A percentile compares a stretch with the other conserved stretches of the same genome.
Evolutionary conservation across 2,113 vertebrate genomes (phyloP).

Genomic region (Nesoenas mayeri): DNA sequence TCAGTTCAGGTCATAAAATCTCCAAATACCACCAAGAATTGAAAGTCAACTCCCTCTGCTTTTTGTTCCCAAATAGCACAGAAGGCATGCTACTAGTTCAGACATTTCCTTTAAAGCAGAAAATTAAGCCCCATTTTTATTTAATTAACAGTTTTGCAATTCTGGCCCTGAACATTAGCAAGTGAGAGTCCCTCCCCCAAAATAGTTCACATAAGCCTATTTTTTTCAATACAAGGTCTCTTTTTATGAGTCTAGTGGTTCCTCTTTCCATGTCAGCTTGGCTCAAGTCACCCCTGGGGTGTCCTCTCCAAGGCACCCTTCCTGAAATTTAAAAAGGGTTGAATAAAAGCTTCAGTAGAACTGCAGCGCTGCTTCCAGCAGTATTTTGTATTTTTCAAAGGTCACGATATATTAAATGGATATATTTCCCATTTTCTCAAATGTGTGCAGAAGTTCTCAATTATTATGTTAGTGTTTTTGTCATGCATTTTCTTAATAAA

Average conservation of each 20-base stretch:
- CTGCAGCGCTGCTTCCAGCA: not conserved
- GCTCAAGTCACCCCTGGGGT: not conserved
- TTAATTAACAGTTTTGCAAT: not conserved
- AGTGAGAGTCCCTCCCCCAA: not conserved
- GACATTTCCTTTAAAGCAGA: not conserved
- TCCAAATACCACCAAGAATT: not conserved
- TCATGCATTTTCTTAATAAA: not conserved
- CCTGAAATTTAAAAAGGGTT: not conserved
- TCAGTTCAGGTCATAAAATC: not conserved
- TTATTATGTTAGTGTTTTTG: not conserved
- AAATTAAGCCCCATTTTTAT: not conserved
- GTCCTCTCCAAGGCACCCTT: not conserved
- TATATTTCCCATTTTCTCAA: not conserved
- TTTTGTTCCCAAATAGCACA: not conserved
- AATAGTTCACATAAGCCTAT: not conserved
- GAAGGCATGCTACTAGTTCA: not conserved
- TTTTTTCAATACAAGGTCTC: not conserved
- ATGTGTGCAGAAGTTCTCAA: not conserved
- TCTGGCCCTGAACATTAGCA: not conserved
- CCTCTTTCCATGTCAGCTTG: not conserved
- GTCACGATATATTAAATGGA: not conserved
- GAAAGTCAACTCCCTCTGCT: not conserved
- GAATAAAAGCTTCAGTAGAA: not conserved
- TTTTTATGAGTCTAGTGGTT: not conserved
- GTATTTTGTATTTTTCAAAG: slow-evolving; percentile 1